Evolutionary conservation across 2,113 vertebrate genomes (phyloP).

Genomic region (Otocyon megalotis): DNA sequence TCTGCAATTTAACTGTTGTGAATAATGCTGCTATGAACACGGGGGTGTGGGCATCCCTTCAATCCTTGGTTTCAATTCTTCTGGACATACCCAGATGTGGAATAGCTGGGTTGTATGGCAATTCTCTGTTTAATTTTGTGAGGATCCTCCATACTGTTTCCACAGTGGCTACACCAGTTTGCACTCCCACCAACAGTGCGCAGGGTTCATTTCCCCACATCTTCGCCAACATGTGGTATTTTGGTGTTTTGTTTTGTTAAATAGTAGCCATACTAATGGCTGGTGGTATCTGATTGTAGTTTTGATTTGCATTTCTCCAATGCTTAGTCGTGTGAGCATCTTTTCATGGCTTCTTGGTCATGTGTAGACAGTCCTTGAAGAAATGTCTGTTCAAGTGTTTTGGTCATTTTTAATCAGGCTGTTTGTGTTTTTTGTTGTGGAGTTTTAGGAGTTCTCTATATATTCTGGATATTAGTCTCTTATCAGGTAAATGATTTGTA

Average conservation of each 20-base stretch:
- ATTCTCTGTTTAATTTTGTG: background rate
- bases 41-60: no score
- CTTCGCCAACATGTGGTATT: rapidly evolving
- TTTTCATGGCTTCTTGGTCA: background rate
- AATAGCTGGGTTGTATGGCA: no score
- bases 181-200: rapidly evolving
- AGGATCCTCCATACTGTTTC: background rate
- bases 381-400: background rate
- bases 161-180: background rate
- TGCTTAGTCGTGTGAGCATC: background rate
- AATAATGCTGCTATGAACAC: rapidly evolving
- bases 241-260: background rate
- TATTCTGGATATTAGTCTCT: background rate
- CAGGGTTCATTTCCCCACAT: background rate
- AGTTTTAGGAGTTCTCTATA: background rate
- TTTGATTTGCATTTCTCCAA: background rate
- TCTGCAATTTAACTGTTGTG: background rate
- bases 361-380: background rate
- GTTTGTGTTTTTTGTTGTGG: background rate
- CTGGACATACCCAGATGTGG: background rate
- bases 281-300: no score
- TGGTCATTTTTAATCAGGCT: background rate
- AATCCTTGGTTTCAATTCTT: background rate
- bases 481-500: background rate
- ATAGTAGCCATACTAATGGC: background rate